These are phyloP conservation scores for Pristionchus maxplancki DNA, from an alignment of 2,888 invertebrate species.

Conservation along the genomic window DNA sequence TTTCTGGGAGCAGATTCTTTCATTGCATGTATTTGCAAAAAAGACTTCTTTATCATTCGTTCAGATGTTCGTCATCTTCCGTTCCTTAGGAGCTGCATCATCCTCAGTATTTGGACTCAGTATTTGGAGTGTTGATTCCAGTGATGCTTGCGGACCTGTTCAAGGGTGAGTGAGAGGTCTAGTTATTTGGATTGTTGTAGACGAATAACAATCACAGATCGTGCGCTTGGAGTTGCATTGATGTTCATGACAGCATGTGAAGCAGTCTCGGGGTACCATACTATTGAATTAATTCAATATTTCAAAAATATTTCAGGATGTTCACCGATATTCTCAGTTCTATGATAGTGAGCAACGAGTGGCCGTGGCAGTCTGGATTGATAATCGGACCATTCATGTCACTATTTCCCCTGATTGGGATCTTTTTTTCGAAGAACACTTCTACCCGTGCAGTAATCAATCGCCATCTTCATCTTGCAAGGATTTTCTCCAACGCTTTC, in stretches of 20 bases:
- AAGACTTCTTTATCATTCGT: not conserved
- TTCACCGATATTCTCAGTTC: not conserved
- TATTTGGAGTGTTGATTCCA: not conserved
- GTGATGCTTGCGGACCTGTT: not conserved
- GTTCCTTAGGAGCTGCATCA: not conserved
- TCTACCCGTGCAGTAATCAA: not conserved
- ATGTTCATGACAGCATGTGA: not conserved
- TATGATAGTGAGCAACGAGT: not conserved
- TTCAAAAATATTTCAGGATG: not conserved
- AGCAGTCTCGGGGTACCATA: not conserved
- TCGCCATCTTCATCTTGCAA: not conserved
- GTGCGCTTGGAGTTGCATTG: not conserved
- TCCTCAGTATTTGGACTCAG: not conserved
- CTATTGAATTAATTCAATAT: not conserved
- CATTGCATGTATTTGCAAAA: not conserved
- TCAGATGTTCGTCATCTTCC: not conserved
- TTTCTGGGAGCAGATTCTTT: not conserved
- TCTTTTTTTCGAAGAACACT: not conserved
- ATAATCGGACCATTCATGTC: not conserved
- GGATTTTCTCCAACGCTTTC: not conserved
- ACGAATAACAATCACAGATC: not conserved
- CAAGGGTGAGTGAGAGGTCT: not conserved
- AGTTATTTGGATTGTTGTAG: too few relatives aligned
- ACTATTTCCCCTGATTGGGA: not conserved
- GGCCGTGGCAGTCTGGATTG: not conserved